Percentiles rank a stretch among this genome's conserved stretches.
Evolutionary conservation across 2,113 vertebrate genomes (phyloP).

Genomic region (human): DNA sequence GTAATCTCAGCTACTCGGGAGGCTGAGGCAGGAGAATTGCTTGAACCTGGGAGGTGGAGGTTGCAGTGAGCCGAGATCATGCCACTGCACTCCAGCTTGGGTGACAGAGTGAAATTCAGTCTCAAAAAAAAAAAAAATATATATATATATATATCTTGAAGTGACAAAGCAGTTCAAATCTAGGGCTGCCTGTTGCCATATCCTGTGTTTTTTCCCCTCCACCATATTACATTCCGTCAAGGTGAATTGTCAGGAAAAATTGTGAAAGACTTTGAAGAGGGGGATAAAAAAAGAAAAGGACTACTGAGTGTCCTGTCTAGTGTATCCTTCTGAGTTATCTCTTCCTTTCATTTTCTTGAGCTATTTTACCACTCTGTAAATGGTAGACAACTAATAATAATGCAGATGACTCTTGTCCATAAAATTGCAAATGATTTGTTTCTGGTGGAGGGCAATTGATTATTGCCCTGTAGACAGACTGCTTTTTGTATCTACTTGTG

Average conservation of each 20-base stretch:
- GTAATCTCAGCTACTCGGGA: too few relatives aligned
- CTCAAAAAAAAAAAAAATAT: too few relatives aligned
- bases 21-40: too few relatives aligned
- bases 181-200: too few relatives aligned
- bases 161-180: slow-evolving; percentile 11
- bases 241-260: background rate
- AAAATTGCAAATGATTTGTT: background rate
- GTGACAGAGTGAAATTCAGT: too few relatives aligned
- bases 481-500: background rate
- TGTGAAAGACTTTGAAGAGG: background rate
- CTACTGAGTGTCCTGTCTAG: background rate
- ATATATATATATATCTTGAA: background rate
- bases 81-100: too few relatives aligned
- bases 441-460: background rate
- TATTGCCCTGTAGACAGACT: background rate
- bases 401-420: background rate
- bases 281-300: background rate
- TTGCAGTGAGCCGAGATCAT: too few relatives aligned
- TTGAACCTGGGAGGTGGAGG: too few relatives aligned
- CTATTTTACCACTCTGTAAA: background rate
- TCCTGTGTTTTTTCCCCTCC: background rate
- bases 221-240: background rate
- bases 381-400: background rate
- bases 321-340: background rate
- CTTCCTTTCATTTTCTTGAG: background rate